Percentiles rank a stretch among this genome's conserved stretches.
Conservation (phyloP, 2,888 invertebrate genomes). For the Synanthedon tipuliformis region DNA sequence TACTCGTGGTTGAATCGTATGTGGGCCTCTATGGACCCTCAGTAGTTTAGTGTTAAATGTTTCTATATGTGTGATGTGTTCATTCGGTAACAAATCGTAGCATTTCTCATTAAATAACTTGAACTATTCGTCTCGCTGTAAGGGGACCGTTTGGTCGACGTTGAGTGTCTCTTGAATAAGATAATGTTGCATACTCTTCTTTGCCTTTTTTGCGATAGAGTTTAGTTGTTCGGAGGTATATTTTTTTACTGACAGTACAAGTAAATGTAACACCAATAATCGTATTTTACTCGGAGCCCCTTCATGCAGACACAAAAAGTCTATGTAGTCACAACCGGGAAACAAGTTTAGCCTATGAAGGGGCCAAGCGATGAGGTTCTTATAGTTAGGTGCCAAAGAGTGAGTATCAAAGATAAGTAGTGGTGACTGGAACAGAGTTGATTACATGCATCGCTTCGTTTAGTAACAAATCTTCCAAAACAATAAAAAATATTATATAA, state of each 20-base stretch:
- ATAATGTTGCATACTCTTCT: conserved; percentile 42
- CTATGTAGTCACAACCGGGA: conserved; percentile 30
- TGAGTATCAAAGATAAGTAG: conserved; percentile 61
- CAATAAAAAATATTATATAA: conserved; percentile 41
- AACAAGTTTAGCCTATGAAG: conserved; percentile 24
- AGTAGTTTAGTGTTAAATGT: conserved; percentile 58
- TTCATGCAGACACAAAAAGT: conserved; percentile 12
- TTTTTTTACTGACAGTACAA: conserved; percentile 35
- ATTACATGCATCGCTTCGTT: conserved; percentile 42
- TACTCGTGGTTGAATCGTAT: conserved; percentile 40
- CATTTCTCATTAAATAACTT: conserved; percentile 34
- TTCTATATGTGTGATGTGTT: conserved; percentile 62
- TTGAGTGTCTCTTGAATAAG: conserved; percentile 24
- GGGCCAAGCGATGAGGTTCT: conserved; percentile 34
- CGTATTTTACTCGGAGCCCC: conserved; percentile 8
- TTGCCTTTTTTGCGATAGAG: conserved; percentile 18
- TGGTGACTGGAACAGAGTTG: conserved; percentile 48
- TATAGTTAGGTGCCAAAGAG: conserved; percentile 67
- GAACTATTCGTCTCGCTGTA: conserved; percentile 9
- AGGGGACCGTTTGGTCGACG: conserved; percentile 36
- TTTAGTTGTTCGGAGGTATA: conserved; percentile 17
- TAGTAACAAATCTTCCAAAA: conserved; percentile 59
- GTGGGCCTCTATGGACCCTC: conserved; percentile 55
- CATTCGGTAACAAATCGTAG: conserved; percentile 53
- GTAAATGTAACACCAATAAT: conserved; percentile 23